Percentiles rank a stretch among this genome's conserved stretches.
Evolutionary conservation across 2,888 invertebrate species (phyloP).

Genomic region (Lasiommata megera): DNA sequence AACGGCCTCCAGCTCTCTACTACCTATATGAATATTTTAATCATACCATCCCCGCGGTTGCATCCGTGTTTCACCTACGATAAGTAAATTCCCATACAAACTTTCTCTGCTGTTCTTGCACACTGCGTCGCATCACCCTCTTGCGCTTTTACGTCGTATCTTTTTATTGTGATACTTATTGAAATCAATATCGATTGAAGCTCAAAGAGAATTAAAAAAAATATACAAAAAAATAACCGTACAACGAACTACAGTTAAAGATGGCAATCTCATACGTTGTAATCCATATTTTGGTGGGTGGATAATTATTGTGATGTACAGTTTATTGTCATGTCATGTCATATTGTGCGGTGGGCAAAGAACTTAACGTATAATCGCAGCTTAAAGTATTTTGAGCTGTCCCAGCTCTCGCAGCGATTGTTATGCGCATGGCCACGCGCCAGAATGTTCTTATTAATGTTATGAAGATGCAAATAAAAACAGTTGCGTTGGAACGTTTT

Average conservation of each 20-base stretch:
- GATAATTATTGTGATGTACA: neutral
- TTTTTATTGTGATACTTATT: too few species aligned
- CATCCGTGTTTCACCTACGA: too few species aligned
- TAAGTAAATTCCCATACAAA: too few species aligned
- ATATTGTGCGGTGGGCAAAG: neutral
- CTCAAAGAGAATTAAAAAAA: neutral
- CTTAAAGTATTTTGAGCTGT: slow-evolving; percentile 12
- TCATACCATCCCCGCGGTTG: too few species aligned
- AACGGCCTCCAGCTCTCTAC: too few species aligned
- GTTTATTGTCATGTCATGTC: neutral
- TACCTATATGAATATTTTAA: too few species aligned
- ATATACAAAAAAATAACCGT: neutral
- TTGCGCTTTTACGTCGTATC: too few species aligned
- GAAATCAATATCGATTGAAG: too few species aligned
- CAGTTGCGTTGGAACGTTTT: slow-evolving; percentile 1
- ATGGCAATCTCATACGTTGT: neutral
- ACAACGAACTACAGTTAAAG: neutral
- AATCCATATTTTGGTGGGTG: neutral
- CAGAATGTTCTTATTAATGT: slow-evolving; percentile 2
- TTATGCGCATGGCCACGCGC: neutral
- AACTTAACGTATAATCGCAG: neutral
- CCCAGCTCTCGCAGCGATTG: slow-evolving; percentile 6
- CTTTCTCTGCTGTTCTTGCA: too few species aligned
- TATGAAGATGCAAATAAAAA: slow-evolving; percentile 5
- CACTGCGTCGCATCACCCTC: too few species aligned